These are phyloP conservation scores for Chironomus striatipennis DNA, from an alignment of 1,140 invertebrate species.

Conservation along the genomic window DNA sequence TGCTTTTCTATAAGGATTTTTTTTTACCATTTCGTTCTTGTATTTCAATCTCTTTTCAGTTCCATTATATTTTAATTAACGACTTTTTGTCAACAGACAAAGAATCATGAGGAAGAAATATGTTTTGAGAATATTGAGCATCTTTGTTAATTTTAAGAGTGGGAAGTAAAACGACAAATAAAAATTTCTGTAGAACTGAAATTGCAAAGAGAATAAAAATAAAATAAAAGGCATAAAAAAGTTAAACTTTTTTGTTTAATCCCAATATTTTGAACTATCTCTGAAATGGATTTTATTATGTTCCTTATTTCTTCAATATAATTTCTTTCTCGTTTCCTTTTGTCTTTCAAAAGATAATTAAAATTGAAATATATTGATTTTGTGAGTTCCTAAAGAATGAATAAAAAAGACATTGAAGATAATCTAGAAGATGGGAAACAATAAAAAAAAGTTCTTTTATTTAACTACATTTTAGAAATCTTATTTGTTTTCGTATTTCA, in stretches of 20 bases:
- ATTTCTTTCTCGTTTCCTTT: too few relatives aligned
- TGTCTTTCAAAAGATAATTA: not conserved
- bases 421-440: not conserved
- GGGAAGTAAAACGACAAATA: not conserved
- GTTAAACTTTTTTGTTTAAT: not conserved
- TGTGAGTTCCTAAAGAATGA: not conserved
- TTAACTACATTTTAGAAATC: not conserved
- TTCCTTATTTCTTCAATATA: too few relatives aligned
- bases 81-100: not conserved
- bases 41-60: not conserved
- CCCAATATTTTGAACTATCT: not conserved
- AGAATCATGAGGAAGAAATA: not conserved
- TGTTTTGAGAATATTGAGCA: not conserved
- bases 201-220: not conserved
- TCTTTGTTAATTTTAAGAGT: not conserved
- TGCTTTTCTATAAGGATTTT: not conserved
- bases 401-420: not conserved
- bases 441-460: not conserved
- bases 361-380: not conserved
- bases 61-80: slow-evolving; percentile 4
- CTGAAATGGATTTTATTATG: not conserved
- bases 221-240: not conserved
- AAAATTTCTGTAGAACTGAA: not conserved
- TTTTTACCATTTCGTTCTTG: not conserved
- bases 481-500: not conserved